phyloP scores from a whole-genome alignment of 2,113 vertebrate genomes.

The Danionella cerebrum region DNA sequence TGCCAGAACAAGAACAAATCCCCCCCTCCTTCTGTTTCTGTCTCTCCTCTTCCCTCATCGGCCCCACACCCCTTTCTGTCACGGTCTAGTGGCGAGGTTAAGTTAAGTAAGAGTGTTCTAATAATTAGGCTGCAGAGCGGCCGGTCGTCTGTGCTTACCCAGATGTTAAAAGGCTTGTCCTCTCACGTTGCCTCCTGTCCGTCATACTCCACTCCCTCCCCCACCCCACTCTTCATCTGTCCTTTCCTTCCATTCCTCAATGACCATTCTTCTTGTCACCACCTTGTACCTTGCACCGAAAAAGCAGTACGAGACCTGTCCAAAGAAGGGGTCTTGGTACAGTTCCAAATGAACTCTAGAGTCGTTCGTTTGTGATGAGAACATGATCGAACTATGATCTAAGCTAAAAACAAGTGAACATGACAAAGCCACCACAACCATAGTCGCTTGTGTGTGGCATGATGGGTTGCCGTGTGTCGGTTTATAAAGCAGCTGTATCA shows the following conservation, averaged over 20 bases:
- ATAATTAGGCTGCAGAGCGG: conserved; percentile 78
- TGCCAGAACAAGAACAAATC: conserved; percentile 56
- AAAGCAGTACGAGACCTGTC: too few species aligned
- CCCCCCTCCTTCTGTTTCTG: conserved; percentile 19
- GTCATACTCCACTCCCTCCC: conserved; percentile 46
- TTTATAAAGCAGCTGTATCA: too few species aligned
- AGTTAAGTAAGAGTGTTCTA: conserved; percentile 86
- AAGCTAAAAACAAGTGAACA: too few species aligned
- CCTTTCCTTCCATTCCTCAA: not conserved
- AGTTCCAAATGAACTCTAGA: too few species aligned
- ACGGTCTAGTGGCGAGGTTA: conserved; percentile 70
- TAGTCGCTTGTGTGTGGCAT: too few species aligned
- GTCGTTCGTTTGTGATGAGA: too few species aligned
- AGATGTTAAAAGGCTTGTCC: conserved; percentile 88
- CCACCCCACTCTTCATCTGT: conserved; percentile 41
- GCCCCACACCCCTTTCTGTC: conserved; percentile 48
- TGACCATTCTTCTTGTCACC: not conserved
- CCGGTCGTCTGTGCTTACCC: conserved; percentile 80
- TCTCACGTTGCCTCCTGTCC: conserved; percentile 63
- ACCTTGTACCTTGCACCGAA: too few species aligned
- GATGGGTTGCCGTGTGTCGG: too few species aligned
- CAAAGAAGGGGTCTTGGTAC: too few species aligned
- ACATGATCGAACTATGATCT: too few species aligned
- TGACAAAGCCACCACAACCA: too few species aligned
- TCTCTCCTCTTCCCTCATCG: not conserved